These are phyloP conservation scores for Ladona fulva DNA, from an alignment of 1,140 invertebrate species.

Conservation along the genomic window DNA sequence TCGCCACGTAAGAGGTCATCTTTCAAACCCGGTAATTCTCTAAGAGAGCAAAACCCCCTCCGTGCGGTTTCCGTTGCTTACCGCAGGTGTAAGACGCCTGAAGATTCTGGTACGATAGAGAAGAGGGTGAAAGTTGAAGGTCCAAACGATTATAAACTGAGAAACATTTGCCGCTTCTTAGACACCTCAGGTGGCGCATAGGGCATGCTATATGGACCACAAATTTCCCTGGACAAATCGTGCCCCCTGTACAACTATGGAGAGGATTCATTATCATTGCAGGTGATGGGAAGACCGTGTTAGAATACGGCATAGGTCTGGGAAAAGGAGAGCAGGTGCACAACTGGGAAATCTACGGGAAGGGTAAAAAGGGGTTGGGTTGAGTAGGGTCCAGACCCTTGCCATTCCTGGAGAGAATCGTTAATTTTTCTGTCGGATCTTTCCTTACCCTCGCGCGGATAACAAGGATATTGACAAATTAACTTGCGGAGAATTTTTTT, in stretches of 20 bases:
- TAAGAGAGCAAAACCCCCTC: not conserved
- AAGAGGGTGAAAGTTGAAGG: not conserved
- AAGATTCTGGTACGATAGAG: not conserved
- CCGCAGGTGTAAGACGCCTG: not conserved
- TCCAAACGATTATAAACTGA: not conserved
- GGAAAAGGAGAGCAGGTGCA: not conserved
- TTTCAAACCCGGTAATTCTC: not conserved
- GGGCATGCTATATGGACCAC: not conserved
- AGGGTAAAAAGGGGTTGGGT: not conserved
- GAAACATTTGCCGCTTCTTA: not conserved
- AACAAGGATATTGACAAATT: too few relatives aligned
- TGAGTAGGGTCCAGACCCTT: not conserved
- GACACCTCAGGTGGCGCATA: not conserved
- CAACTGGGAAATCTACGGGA: not conserved
- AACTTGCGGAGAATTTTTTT: too few relatives aligned
- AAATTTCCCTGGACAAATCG: not conserved
- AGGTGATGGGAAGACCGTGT: not conserved
- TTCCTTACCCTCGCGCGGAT: too few relatives aligned
- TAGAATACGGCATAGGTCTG: too few relatives aligned
- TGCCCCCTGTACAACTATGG: not conserved
- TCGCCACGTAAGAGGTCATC: not conserved
- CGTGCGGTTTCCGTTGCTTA: not conserved
- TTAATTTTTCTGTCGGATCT: too few relatives aligned
- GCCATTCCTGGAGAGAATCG: not conserved
- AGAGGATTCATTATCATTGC: not conserved